Base-by-base conservation (phyloP, 2,888 invertebrate species). In the Polylopha cassiicola region DNA sequence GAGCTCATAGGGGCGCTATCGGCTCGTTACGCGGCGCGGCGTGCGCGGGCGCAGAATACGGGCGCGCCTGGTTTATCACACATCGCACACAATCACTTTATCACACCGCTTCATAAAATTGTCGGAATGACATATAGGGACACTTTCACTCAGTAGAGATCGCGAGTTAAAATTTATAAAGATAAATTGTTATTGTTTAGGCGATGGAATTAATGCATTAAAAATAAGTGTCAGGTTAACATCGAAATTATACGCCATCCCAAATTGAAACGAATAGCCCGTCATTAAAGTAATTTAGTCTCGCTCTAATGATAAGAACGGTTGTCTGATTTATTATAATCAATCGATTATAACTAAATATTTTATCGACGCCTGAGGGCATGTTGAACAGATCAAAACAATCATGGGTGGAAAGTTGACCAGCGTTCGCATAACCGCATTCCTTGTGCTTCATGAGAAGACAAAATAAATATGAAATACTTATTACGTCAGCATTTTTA, bases 1-100 rank as follows among this genome's bases (percentile, higher is more conserved):
- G 50, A 52, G 43, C 43, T 47, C 51, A 79, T 81, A 61, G 63
- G 82, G 82, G 82, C 61, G 17, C 55, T 78, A 81, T 81, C 75
- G 44, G 53, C 61, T 68, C 46, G 64, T 68, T 69, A 61, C 50
- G 47, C 38, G 15, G 16, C 20, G 26, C 14, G 16, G 14, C 18
- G 24, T 17, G 22, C 18, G 37, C 32, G 23, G 32, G 32, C 24
- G 41, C 37, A 39, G 44, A 53, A 75, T 78, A 65, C 74, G 79
- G 79, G 81, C 39, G 50, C 44, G 47, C 50, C 64, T 57, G 34
- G 51, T 62, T 62, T 55, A 47, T 50, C 46, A 50, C 48, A 23
- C 28, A 14, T 7, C 16, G n/a, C n/a, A 20, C 26, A 31, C 41
- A 26, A 41, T 36, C 41, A 36, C 24, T 34, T 27, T 41, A 41